Evolutionary conservation across 2,797 vertebrate species (phyloP).

Genomic region (Threskiornis aethiopicus): DNA sequence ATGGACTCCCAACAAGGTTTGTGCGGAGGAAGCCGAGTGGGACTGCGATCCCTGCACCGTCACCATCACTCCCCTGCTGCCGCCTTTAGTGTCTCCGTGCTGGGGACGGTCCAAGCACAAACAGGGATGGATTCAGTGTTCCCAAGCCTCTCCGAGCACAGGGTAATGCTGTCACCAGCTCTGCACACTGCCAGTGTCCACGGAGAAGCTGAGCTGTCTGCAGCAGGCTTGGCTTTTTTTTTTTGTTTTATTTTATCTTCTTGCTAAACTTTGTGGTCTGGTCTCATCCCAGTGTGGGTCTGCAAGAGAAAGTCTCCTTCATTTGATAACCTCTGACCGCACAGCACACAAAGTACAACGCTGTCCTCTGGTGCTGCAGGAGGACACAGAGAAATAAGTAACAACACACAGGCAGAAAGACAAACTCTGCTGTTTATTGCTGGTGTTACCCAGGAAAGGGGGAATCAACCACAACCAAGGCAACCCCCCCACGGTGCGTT

Average conservation of each 20-base stretch:
- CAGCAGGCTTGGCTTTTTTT: not conserved
- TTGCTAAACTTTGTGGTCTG: not conserved
- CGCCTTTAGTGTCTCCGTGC: not conserved
- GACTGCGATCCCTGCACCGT: not conserved
- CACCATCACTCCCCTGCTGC: not conserved
- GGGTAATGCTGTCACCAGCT: not conserved
- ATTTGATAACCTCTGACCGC: not conserved
- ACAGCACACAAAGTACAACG: not conserved
- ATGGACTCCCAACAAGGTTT: not conserved
- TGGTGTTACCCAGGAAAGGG: no score
- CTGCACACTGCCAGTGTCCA: rapidly evolving
- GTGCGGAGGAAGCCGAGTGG: not conserved
- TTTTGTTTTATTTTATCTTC: not conserved
- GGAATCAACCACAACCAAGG: rapidly evolving
- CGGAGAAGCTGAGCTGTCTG: not conserved
- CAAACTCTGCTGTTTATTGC: not conserved
- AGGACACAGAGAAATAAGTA: not conserved
- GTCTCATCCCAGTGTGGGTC: not conserved
- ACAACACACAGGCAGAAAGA: not conserved
- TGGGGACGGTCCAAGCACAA: not conserved
- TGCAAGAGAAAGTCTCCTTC: not conserved
- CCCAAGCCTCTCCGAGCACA: not conserved
- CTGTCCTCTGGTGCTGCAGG: not conserved
- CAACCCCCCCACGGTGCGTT: rapidly evolving
- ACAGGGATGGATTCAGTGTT: not conserved